Percentiles rank a stretch among this genome's conserved stretches.
These are phyloP conservation scores for Ceyx margarethae DNA, from an alignment of 2,113 vertebrate genomes.

Conservation along the genomic window DNA sequence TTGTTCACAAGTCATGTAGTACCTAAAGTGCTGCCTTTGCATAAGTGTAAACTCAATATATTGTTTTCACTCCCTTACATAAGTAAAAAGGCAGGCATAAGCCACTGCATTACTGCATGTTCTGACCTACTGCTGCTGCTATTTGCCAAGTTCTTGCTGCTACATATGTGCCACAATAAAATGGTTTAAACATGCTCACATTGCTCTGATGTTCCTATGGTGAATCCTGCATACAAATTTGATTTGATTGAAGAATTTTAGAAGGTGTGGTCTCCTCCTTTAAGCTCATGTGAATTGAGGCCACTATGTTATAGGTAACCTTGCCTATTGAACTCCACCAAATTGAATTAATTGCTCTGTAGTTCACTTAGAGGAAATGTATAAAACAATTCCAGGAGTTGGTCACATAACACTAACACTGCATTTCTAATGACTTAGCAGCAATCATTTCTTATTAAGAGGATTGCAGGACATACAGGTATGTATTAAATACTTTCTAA, in stretches of 20 bases:
- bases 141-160: conserved; percentile 58
- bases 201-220: conserved; percentile 41
- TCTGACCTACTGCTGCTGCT: conserved; percentile 25
- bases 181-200: conserved; percentile 45
- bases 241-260: conserved; percentile 72
- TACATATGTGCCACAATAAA: conserved; percentile 23
- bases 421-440: conserved; percentile 43
- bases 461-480: neutral
- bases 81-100: neutral
- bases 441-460: neutral
- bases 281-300: conserved; percentile 66
- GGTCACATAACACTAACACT: conserved; percentile 18
- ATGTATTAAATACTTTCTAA: neutral
- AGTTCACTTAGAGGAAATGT: conserved; percentile 33
- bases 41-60: neutral
- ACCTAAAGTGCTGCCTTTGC: neutral
- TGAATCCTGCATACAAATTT: conserved; percentile 50
- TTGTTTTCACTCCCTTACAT: conserved; percentile 33
- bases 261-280: conserved; percentile 50
- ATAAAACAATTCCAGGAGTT: conserved; percentile 44
- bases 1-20: neutral
- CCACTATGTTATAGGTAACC: conserved; percentile 61
- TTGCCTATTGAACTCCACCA: conserved; percentile 33
- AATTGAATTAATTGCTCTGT: conserved; percentile 57
- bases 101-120: neutral